Conservation (phyloP, 2,888 invertebrate genomes). For the Pemphredon lugubris region DNA sequence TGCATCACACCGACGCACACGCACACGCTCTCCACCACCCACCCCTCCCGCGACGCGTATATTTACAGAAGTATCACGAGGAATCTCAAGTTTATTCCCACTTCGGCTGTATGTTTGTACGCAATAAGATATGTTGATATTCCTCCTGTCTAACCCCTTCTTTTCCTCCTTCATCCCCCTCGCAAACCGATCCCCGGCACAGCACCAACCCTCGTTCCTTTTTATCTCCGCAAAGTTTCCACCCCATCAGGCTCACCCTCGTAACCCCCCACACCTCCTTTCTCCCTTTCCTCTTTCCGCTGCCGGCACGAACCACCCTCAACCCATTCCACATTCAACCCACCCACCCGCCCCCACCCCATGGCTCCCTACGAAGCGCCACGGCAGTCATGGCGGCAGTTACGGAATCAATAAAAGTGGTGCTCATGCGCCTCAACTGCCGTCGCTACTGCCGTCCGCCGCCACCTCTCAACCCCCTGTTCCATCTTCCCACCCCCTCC, state of each 20-base stretch:
- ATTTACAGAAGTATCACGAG: conserved; percentile 67
- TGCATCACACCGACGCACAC: conserved; percentile 41
- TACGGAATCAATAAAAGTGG: conserved; percentile 82
- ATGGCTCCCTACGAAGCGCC: conserved; percentile 57
- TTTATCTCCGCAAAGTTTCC: conserved; percentile 81
- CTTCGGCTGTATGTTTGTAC: conserved; percentile 79
- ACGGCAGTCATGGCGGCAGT: conserved; percentile 81
- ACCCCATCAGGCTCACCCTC: conserved; percentile 81
- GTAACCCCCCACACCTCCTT: conserved; percentile 55
- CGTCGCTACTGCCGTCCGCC: conserved; percentile 75
- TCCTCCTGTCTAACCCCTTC: conserved; percentile 69
- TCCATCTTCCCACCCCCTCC: conserved; percentile 51
- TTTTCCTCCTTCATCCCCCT: conserved; percentile 55
- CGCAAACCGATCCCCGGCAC: conserved; percentile 63
- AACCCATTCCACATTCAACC: conserved; percentile 54
- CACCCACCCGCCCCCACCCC: conserved; percentile 60
- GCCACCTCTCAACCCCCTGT: conserved; percentile 50
- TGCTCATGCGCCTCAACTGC: conserved; percentile 81
- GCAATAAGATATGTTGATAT: conserved; percentile 80
- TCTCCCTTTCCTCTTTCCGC: conserved; percentile 56
- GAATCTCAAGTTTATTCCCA: conserved; percentile 79
- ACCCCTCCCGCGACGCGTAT: conserved; percentile 12
- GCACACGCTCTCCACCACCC: not conserved
- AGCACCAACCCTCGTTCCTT: conserved; percentile 79
- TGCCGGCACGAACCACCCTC: conserved; percentile 59